phyloP scores from a whole-genome alignment of 2,888 invertebrate genomes.

The Ophion costatus region DNA sequence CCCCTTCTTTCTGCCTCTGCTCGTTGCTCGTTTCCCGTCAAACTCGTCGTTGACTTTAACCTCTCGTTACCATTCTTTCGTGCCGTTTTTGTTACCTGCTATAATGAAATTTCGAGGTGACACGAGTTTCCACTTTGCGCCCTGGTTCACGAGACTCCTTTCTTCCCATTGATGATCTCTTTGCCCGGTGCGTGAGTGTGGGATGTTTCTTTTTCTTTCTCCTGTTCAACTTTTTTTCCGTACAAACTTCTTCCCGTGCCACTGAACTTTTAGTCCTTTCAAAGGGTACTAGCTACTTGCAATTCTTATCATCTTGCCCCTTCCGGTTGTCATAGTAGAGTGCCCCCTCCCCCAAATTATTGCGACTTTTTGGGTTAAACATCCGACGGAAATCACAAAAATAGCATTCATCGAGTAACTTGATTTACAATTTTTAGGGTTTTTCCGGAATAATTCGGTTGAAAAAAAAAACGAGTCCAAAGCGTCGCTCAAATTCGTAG shows the following conservation, averaged over 20 bases:
- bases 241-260: not conserved
- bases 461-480: no score
- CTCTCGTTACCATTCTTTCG: conserved; percentile 44
- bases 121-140: conserved; percentile 72
- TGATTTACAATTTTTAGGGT: no score
- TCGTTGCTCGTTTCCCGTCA: not conserved
- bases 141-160: conserved; percentile 66
- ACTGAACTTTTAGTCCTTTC: not conserved
- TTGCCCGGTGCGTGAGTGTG: not conserved
- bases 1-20: not conserved
- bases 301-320: not conserved
- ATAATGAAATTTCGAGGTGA: conserved; percentile 62
- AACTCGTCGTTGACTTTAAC: not conserved
- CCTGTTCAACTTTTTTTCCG: not conserved
- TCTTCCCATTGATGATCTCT: not conserved
- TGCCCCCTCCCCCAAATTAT: not conserved
- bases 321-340: not conserved
- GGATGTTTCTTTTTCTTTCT: conserved; percentile 1
- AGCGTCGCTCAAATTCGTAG: no score
- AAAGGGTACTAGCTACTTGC: not conserved
- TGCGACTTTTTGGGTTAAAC: no score
- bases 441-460: no score
- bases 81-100: conserved; percentile 32
- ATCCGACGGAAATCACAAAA: no score
- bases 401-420: no score